Conservation (phyloP, 2,888 invertebrate species). For the Caenorhabditis japonica region DNA sequence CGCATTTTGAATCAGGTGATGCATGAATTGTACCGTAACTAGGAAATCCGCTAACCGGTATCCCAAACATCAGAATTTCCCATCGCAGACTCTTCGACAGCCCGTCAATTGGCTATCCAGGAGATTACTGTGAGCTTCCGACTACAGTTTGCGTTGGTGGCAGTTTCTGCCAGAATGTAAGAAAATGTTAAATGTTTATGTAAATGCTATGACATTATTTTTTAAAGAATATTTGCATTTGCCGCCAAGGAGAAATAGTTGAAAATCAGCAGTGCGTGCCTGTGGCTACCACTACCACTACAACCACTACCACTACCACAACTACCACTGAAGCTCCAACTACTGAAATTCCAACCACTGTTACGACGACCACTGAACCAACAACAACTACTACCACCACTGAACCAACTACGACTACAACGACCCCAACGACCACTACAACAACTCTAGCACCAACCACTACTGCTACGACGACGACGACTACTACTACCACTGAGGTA, state of each 20-base stretch:
- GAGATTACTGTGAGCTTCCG: slow-evolving; percentile 55
- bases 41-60: slow-evolving; percentile 32
- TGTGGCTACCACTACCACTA: slow-evolving; percentile 37
- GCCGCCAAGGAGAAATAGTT: slow-evolving; percentile 58
- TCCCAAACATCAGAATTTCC: slow-evolving; percentile 36
- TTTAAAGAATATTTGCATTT: slow-evolving; percentile 61
- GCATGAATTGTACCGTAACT: slow-evolving; percentile 39
- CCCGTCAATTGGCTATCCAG: slow-evolving; percentile 60
- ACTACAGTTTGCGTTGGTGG: slow-evolving; percentile 62
- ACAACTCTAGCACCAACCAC: slow-evolving; percentile 20
- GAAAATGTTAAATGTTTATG: background rate
- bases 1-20: slow-evolving; percentile 44
- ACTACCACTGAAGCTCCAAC: slow-evolving; percentile 26
- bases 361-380: slow-evolving; percentile 39
- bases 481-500: slow-evolving; percentile 46
- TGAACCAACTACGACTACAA: slow-evolving; percentile 47
- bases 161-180: slow-evolving; percentile 57
- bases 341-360: slow-evolving; percentile 31
- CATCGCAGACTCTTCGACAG: slow-evolving; percentile 54
- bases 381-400: slow-evolving; percentile 45
- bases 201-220: background rate
- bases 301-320: slow-evolving; percentile 21
- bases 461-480: slow-evolving; percentile 29
- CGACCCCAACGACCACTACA: slow-evolving; percentile 23
- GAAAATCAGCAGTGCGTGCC: slow-evolving; percentile 58